phyloP scores from a whole-genome alignment of 2,113 vertebrate species.

The Ameiurus melas region DNA sequence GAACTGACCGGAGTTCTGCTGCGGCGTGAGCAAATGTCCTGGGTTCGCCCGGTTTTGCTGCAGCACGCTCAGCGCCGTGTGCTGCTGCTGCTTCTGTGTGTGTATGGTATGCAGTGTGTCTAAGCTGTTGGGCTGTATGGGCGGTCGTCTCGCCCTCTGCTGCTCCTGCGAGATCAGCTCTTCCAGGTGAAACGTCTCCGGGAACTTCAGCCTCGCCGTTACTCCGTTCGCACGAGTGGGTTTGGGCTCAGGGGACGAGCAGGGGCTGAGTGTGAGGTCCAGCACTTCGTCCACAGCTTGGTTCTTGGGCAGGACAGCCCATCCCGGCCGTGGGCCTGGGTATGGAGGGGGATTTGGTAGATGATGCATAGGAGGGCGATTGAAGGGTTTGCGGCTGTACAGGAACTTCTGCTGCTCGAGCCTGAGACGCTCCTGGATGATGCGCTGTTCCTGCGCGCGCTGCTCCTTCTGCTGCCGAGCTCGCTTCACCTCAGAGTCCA shows the following conservation, averaged over 20 bases:
- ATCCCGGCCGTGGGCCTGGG: neutral
- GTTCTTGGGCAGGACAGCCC: slow-evolving; percentile 52
- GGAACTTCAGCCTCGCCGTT: neutral
- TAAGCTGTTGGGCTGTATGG: neutral
- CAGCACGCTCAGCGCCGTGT: slow-evolving; percentile 26
- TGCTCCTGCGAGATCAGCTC: slow-evolving; percentile 54
- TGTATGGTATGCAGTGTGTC: slow-evolving; percentile 18
- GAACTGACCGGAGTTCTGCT: slow-evolving; percentile 29
- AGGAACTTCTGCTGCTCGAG: slow-evolving; percentile 59
- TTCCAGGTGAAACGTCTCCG: slow-evolving; percentile 50
- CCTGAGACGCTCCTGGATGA: too few relatives aligned
- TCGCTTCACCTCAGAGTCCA: slow-evolving; percentile 87
- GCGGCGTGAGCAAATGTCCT: neutral
- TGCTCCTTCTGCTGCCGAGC: slow-evolving; percentile 71
- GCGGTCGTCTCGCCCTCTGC: slow-evolving; percentile 40
- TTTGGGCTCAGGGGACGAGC: slow-evolving; percentile 67
- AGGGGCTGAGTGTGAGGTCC: slow-evolving; percentile 86
- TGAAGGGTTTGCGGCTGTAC: slow-evolving; percentile 45
- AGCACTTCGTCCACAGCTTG: slow-evolving; percentile 75
- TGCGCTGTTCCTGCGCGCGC: slow-evolving; percentile 57
- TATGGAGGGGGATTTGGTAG: slow-evolving; percentile 6
- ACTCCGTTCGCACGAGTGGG: slow-evolving; percentile 50
- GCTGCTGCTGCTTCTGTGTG: slow-evolving; percentile 48
- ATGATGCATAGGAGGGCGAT: slow-evolving; percentile 33
- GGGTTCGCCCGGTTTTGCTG: slow-evolving; percentile 29